A percentile compares a stretch with the other conserved stretches of the same genome.
Evolutionary conservation across 2,113 vertebrate species (phyloP).

Genomic region (Zapus hudsonius): DNA sequence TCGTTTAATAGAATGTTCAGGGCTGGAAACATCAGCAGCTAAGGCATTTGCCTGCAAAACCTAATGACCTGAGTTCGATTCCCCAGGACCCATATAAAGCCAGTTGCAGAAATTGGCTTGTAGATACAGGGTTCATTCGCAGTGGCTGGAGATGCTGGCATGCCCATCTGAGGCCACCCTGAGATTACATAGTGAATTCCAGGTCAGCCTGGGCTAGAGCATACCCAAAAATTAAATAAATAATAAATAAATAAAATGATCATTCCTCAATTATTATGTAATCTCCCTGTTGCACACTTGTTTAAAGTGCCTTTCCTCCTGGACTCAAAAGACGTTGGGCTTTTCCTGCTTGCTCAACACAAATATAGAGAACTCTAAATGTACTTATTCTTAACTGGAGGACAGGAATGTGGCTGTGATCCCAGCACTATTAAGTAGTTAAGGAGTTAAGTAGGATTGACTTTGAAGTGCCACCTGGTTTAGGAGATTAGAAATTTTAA

Average conservation of each 20-base stretch:
- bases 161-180: too few species aligned
- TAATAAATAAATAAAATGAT: background rate
- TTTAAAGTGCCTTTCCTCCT: slow-evolving; percentile 20
- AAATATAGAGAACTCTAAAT: background rate
- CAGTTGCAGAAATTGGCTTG: too few species aligned
- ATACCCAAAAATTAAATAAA: too few species aligned
- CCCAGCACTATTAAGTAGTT: background rate
- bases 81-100: too few species aligned
- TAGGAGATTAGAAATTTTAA: background rate
- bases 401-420: background rate
- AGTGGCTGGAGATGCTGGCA: too few species aligned
- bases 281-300: background rate
- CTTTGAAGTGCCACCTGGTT: background rate
- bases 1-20: background rate
- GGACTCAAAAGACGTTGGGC: background rate
- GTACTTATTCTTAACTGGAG: background rate
- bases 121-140: too few species aligned
- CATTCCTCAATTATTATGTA: slow-evolving; percentile 2
- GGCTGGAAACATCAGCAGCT: too few species aligned
- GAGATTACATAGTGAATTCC: too few species aligned
- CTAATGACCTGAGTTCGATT: too few species aligned
- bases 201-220: too few species aligned
- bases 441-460: background rate
- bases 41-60: too few species aligned
- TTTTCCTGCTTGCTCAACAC: background rate